Evolutionary conservation across 2,888 invertebrate genomes (phyloP), one percentile per base, ranked within the genome.

Genomic region (Dynastes grantii): DNA sequence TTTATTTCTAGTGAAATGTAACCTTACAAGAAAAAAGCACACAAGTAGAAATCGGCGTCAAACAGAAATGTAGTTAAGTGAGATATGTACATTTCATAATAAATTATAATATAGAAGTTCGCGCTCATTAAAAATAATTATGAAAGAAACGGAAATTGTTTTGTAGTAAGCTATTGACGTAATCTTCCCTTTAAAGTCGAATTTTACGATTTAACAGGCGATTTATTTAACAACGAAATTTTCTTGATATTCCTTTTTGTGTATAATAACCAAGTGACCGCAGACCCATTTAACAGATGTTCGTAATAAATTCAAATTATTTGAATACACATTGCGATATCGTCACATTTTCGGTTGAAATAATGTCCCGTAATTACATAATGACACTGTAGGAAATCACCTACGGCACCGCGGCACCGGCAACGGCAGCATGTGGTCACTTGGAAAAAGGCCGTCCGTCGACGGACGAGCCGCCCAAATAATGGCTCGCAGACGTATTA

Each of bases 361-460:
- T 85, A 85, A 86, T 84, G 85, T 78, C 78, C 82, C 82, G 81
- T 87, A 87, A 87, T 87, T 86, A 87, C 86, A 86, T 87, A 87
- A 87, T 87, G 85, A 87, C 85, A 86, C 83, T 80, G 76, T 76
- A 78, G 76, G 68, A 67, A 61, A 81, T 80, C 80, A 81, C 83
- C 83, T 76, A 55, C 76, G 82, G 83, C 81, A 58, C 45, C 67
- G 77, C 65, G 68, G 80, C 80, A 81, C 76, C 76, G 77, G 78
- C 76, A 58, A 61, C 68, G 16, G 40, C 79, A 75, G 78, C 76
- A 65, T 71, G 63, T 65, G 68, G 78, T 51, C 73, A 22, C 76
- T 58, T 9, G 55, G n/a, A 22, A 70, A 68, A 37, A 49, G 55
- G 27, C 32, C 32, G 51, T 32, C 40, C 37, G 13, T 45, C 64